These are phyloP conservation scores for Pelmatolapia mariae DNA, from an alignment of 2,113 vertebrate genomes.

Conservation along the genomic window DNA sequence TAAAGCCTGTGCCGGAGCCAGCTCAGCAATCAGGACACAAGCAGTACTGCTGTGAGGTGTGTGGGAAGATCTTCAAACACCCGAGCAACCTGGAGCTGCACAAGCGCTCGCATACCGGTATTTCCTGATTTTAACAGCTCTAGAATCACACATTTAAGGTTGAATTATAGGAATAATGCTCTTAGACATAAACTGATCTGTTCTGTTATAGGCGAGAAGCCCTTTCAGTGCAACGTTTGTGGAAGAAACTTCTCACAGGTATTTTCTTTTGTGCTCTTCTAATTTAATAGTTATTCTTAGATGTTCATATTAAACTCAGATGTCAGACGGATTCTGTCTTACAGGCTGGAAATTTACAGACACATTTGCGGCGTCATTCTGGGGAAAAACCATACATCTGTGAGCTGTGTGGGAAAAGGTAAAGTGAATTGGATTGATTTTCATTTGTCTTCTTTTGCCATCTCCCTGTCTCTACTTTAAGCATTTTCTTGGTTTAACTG, in stretches of 20 bases:
- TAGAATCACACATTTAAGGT: background rate
- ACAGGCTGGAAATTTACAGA: slow-evolving; percentile 95
- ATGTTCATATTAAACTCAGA: background rate
- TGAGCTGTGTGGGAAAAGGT: slow-evolving; percentile 98
- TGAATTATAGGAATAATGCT: background rate
- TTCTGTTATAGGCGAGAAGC: slow-evolving; percentile 90
- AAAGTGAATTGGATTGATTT: background rate
- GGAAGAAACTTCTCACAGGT: slow-evolving; percentile 98
- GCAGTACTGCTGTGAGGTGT: slow-evolving; percentile 86
- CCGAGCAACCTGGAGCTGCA: slow-evolving; percentile 97
- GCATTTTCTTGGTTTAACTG: background rate
- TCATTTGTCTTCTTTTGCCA: background rate
- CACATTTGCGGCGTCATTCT: slow-evolving; percentile 91
- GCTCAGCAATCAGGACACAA: slow-evolving; percentile 62
- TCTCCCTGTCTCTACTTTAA: background rate
- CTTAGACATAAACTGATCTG: background rate
- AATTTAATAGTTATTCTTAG: background rate
- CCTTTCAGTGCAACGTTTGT: slow-evolving; percentile 96
- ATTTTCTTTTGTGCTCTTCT: slow-evolving; percentile 14
- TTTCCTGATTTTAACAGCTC: background rate
- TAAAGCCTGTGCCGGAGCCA: background rate
- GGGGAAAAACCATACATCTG: slow-evolving; percentile 98
- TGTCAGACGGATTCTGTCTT: background rate
- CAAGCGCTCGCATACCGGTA: slow-evolving; percentile 95
- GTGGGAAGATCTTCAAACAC: slow-evolving; percentile 94